Conservation (phyloP, 2,888 invertebrate genomes). For the Rhingia rostrata region DNA sequence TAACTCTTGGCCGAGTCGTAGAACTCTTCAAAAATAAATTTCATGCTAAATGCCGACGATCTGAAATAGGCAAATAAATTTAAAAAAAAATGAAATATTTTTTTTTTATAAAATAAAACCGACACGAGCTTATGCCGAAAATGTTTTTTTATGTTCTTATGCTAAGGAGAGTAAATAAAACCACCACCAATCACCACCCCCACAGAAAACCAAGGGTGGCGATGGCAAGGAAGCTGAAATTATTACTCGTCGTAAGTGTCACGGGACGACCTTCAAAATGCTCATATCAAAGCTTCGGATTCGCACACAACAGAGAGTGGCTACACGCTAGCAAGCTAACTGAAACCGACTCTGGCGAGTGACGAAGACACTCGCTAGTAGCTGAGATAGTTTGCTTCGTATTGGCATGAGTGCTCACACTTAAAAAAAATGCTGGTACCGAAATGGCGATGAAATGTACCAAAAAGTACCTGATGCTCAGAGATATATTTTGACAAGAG, state of each 20-base stretch:
- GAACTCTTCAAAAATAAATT: constrained; percentile 64
- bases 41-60: constrained; percentile 54
- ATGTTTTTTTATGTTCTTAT: constrained; percentile 43
- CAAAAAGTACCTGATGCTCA: too few species aligned
- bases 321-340: constrained; percentile 15
- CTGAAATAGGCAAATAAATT: constrained; percentile 57
- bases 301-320: constrained; percentile 25
- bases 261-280: constrained; percentile 70
- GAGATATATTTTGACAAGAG: too few species aligned
- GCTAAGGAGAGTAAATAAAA: constrained; percentile 21
- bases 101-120: constrained; percentile 30
- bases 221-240: constrained; percentile 45
- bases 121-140: constrained; percentile 56
- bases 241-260: constrained; percentile 44
- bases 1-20: constrained; percentile 32
- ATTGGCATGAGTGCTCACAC: neutral
- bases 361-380: constrained; percentile 15
- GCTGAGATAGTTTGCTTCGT: neutral
- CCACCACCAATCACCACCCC: constrained; percentile 2
- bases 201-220: constrained; percentile 7
- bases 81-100: constrained; percentile 21
- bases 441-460: too few species aligned
- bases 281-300: constrained; percentile 64
- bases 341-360: constrained; percentile 31
- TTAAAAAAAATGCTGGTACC: too few species aligned